Base-by-base conservation (phyloP, 2,113 vertebrate genomes). In the Grus americana region DNA sequence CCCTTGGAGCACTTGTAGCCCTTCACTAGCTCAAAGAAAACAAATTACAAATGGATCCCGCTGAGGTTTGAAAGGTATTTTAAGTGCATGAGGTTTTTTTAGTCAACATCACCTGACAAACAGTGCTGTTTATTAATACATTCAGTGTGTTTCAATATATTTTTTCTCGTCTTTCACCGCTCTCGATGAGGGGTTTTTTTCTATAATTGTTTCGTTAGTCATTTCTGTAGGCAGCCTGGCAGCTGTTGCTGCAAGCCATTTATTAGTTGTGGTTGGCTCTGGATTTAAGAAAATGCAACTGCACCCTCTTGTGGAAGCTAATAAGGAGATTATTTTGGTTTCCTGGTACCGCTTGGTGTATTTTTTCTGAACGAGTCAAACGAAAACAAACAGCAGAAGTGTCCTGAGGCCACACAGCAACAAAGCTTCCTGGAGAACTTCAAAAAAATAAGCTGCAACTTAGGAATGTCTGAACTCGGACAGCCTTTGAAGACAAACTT, bases 241-340 rank as follows among this genome's bases (percentile, higher is more conserved):
- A 87, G 91, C 93, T 93, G 32, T 75, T 92, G 34, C 81, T 58
- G 49, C 79, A 79, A 75, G 54, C 55, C 8, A 0, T 88, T 55
- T 74, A 12, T 32, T 57, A 68, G 30, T 40, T 58, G 73, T 1
- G 0, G 17, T 62, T 79, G 49, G 15, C 74, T 88, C 54, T 9
- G 52, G 24, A 63, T 67, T 90, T 88, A 90, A 62, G 55, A 66
- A 89, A 93, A 90, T 76, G n/a, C 93, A 90, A 90, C 85, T 88
- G 92, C 96, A 90, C 95, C 95, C 95, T 93, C 96, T 96, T 55
- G 88, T 93, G 96, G 96, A 94, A 73, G 24, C 21, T 88, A 29
- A 4, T 32, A 49, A 75, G 20, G 50, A 67, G 38, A 57, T 89
- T 71, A 12, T 88, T 95, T 94, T 76, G n/a, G 8, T 90, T 95